These are phyloP conservation scores for Eulemur coronatus DNA, from an alignment of 2,797 vertebrate genomes.

Conservation along the genomic window DNA sequence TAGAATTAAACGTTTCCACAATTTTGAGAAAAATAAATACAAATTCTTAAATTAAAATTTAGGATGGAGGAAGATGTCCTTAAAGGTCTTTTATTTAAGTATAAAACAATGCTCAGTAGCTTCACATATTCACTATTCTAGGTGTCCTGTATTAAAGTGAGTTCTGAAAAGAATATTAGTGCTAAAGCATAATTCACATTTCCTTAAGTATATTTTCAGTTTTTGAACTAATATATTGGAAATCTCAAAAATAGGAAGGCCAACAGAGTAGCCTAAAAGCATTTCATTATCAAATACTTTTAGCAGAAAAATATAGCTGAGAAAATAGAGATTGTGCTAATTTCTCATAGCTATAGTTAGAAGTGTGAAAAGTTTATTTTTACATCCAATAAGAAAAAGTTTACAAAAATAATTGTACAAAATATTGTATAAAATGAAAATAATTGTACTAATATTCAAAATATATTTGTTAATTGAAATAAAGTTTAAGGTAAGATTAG, in stretches of 20 bases:
- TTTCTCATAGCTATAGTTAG: conserved; percentile 12
- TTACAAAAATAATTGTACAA: background rate
- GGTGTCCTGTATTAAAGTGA: background rate
- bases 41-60: conserved; percentile 38
- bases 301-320: background rate
- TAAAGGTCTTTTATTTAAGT: background rate
- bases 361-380: conserved; percentile 24
- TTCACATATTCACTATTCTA: background rate
- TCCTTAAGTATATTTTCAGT: background rate
- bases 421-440: background rate
- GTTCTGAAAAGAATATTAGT: background rate
- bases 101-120: background rate
- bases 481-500: background rate
- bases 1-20: background rate
- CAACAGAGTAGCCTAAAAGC: background rate
- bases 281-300: conserved; percentile 14
- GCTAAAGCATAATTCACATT: background rate
- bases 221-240: background rate
- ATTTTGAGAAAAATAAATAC: conserved; percentile 7
- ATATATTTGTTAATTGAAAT: conserved; percentile 1
- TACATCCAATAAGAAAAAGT: background rate
- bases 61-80: background rate
- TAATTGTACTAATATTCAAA: background rate
- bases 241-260: background rate
- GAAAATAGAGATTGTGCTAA: background rate